Base-by-base conservation (phyloP, 2,113 vertebrate species). In the Tetraodon nigroviridis region DNA sequence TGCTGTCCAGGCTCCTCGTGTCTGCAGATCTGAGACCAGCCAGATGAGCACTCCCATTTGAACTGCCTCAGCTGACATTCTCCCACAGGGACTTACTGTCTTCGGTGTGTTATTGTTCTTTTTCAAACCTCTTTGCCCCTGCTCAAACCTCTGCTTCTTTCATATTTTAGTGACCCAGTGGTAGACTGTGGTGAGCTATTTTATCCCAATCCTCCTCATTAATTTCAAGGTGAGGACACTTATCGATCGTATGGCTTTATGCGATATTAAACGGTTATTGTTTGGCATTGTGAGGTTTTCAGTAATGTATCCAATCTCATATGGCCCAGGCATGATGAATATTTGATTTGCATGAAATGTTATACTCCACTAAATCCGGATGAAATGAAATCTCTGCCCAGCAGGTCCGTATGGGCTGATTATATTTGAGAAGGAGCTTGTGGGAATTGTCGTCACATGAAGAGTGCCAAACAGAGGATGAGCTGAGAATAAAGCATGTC, bases 11-110 rank as follows among this genome's bases (percentile, higher is more conserved):
- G 69, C 64, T 67, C 59, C 46, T n/a, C 51, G 64, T 32, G 54
- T 71, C 40, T 73, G 46, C 56, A 60, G 16, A 22, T 41, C 44
- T 21, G 55, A 72, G 51, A 21, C 11, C 46, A 15, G 64, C 71
- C 76, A 82, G 67, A 76, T 74, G 67, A 60, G 66, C 51, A 59
- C 66, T 61, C 27, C 72, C 69, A 68, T 72, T 53, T 47, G 62
- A 57, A 69, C 13, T 55, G 5, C 55, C 19, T 62, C 40, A 73
- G 42, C 70, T 57, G 67, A 48, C 55, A 16, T 7, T 20, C 42
- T 57, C 58, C 0, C 42, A 60, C 56, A 16, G 24, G 60, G 41
- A 69, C 47, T 57, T 42, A 76, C 73, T 62, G 61, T 54, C 48
- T 75, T 14, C 41, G 15, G 11, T 16, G 10, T 68, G 65, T 69